Evolutionary conservation across 2,888 invertebrate genomes (phyloP).

Genomic region (Calameuta filiformis): DNA sequence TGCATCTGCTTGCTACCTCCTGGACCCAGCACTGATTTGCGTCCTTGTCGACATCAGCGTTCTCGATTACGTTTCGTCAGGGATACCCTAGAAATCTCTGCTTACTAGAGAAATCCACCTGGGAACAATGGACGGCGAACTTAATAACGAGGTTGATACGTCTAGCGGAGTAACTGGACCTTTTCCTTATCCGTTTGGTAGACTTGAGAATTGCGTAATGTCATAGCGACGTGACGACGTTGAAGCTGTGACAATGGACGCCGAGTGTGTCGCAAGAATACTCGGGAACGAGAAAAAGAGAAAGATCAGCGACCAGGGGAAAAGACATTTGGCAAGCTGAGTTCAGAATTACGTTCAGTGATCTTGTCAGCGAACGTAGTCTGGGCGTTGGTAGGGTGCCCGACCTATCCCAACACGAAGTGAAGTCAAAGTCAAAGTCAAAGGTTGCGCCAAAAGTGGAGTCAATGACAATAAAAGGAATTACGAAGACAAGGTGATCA

Average conservation of each 20-base stretch:
- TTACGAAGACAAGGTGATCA: background rate
- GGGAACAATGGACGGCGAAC: background rate
- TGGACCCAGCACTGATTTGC: no score
- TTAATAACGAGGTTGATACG: background rate
- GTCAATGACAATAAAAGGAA: background rate
- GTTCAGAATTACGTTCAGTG: background rate
- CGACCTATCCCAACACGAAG: background rate
- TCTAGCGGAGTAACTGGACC: background rate
- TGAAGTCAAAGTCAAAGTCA: background rate
- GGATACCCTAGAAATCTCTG: background rate
- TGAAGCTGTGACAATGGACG: no score
- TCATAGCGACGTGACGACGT: background rate
- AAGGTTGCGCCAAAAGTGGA: background rate
- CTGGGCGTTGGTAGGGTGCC: background rate
- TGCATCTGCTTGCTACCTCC: background rate
- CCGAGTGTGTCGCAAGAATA: background rate
- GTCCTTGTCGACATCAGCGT: no score
- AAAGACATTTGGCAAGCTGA: background rate
- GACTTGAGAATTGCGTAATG: background rate
- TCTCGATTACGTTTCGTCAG: background rate
- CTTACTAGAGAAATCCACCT: background rate
- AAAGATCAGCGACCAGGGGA: background rate
- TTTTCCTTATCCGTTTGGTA: background rate
- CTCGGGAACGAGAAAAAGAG: slow-evolving; percentile 8
- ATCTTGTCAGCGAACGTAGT: no score